Conservation (phyloP, 2,113 vertebrate species). For the Corynorhinus townsendii region DNA sequence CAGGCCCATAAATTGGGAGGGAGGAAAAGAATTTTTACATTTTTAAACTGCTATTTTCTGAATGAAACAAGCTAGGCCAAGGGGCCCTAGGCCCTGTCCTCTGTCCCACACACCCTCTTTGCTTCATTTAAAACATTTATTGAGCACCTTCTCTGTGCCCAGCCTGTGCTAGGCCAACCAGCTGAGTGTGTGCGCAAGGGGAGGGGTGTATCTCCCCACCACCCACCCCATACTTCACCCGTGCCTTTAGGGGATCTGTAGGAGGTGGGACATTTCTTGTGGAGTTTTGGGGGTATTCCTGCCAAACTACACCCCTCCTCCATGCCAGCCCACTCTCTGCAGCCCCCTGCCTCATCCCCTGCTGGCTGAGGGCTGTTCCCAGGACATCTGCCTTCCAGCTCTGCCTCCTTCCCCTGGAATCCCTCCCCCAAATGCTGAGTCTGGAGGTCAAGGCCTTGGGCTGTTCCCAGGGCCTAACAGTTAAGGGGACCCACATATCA, state of each 20-base stretch:
- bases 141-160: conserved; percentile 54
- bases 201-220: not conserved
- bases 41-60: conserved; percentile 69
- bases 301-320: not conserved
- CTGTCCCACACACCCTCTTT: not conserved
- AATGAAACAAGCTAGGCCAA: conserved; percentile 50
- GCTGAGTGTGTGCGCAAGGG: not conserved
- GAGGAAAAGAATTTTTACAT: conserved; percentile 70
- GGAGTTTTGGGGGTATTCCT: conserved; percentile 11
- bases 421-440: not conserved
- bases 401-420: conserved; percentile 8
- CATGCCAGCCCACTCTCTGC: conserved; percentile 37
- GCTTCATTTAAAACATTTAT: conserved; percentile 15
- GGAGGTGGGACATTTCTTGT: conserved; percentile 32
- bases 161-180: conserved; percentile 22
- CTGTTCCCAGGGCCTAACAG: not conserved
- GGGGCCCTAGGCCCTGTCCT: not conserved
- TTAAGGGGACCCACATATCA: conserved; percentile 26
- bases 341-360: not conserved
- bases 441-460: conserved; percentile 4
- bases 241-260: conserved; percentile 60
- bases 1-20: conserved; percentile 49
- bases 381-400: not conserved
- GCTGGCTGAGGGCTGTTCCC: conserved; percentile 52
- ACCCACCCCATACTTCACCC: not conserved